A percentile compares a stretch with the other conserved stretches of the same genome.
phyloP scores from a whole-genome alignment of 1,140 invertebrate species.

The Thaumatotibia leucotreta region DNA sequence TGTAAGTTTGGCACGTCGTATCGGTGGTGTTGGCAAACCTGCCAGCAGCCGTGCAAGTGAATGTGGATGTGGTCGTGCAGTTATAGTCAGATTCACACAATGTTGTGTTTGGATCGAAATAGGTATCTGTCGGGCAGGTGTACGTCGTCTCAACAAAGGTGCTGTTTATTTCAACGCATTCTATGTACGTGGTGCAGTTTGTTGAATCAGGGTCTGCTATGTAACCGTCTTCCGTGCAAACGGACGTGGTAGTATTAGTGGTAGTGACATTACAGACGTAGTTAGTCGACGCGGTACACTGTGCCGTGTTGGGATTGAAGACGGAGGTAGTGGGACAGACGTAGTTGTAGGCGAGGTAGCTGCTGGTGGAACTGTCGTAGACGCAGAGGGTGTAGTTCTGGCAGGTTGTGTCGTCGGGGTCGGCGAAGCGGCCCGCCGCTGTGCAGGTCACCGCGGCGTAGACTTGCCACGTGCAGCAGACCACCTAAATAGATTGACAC shows the following conservation, averaged over 20 bases:
- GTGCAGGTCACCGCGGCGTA: slow-evolving; percentile 41
- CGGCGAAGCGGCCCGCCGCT: slow-evolving; percentile 34
- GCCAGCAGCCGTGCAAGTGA: slow-evolving; percentile 37
- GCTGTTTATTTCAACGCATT: slow-evolving; percentile 37
- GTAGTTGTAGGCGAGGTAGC: slow-evolving; percentile 43
- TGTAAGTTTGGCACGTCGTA: slow-evolving; percentile 42
- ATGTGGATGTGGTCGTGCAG: slow-evolving; percentile 28
- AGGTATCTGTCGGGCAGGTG: slow-evolving; percentile 32
- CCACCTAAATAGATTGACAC: slow-evolving; percentile 23
- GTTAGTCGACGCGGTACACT: slow-evolving; percentile 31
- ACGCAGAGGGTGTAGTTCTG: slow-evolving; percentile 48
- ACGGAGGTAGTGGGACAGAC: slow-evolving; percentile 46
- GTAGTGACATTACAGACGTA: slow-evolving; percentile 35
- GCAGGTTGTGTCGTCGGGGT: slow-evolving; percentile 41
- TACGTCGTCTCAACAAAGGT: slow-evolving; percentile 29
- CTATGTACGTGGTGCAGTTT: slow-evolving; percentile 42
- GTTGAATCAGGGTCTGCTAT: slow-evolving; percentile 34
- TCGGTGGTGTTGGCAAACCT: slow-evolving; percentile 38
- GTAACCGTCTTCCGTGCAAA: slow-evolving; percentile 42
- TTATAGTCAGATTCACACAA: slow-evolving; percentile 41
- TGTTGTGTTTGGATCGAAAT: slow-evolving; percentile 43
- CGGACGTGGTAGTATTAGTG: slow-evolving; percentile 21
- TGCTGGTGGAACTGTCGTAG: slow-evolving; percentile 22
- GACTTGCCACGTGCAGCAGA: slow-evolving; percentile 35
- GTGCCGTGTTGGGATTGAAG: slow-evolving; percentile 32